These are phyloP conservation scores for Tiaroga cobitis DNA, from an alignment of 2,797 vertebrate genomes.

Conservation along the genomic window DNA sequence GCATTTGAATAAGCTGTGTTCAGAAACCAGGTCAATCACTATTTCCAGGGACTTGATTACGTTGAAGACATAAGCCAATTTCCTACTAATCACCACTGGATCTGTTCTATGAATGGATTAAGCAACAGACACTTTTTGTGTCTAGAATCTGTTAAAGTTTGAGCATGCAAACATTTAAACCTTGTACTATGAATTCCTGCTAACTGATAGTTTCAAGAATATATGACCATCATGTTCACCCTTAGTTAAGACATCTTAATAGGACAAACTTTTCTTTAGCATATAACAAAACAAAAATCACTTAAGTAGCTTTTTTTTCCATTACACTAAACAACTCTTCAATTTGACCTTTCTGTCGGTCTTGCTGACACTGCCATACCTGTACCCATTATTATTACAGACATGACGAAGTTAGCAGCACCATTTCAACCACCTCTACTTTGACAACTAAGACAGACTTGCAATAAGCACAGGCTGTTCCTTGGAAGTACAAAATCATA, in stretches of 20 bases:
- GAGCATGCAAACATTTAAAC: background rate
- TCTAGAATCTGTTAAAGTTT: background rate
- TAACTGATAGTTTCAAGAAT: background rate
- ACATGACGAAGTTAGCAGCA: background rate
- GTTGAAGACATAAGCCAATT: slow-evolving; percentile 6
- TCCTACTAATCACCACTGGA: slow-evolving; percentile 9
- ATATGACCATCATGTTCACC: background rate
- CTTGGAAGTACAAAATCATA: background rate
- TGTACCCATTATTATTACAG: background rate
- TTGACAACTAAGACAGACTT: background rate
- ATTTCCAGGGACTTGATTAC: slow-evolving; percentile 28
- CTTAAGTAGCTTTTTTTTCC: background rate
- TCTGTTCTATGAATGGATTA: slow-evolving; percentile 1
- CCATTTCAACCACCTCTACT: background rate
- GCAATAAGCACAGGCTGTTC: background rate
- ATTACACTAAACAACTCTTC: background rate
- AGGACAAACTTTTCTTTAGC: background rate
- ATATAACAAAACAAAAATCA: background rate
- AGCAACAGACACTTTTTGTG: background rate
- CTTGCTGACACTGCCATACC: slow-evolving; percentile 4
- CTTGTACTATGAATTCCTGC: background rate
- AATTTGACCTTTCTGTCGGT: background rate
- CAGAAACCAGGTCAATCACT: slow-evolving; percentile 7
- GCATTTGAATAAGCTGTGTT: slow-evolving; percentile 15
- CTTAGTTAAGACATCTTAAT: background rate